Base-by-base conservation (phyloP, 64 coral and sea anemone genomes). In the Dendronephthya gigantea region DNA sequence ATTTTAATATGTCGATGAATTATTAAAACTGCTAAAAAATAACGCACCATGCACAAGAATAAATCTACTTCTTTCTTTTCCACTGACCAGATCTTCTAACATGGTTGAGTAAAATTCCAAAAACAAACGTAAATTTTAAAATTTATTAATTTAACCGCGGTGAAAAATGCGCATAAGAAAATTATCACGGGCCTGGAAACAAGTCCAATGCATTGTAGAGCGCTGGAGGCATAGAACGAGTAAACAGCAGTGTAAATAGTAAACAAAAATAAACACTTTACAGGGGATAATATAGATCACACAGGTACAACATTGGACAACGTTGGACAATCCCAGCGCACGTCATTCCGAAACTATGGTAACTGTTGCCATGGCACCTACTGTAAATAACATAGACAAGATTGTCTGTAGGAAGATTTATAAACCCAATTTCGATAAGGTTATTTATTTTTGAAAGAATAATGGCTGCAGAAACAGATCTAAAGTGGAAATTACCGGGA, bases 401-500 rank as follows among this genome's bases (percentile, higher is more conserved):
- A 36, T 35, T 30, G 14, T n/a, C n/a, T n/a, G 68, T 1, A 74
- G 30, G 68, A 19, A n/a, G 6, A 9, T 25, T 74, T 35, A 74
- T 30, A 2, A 34, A 79, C 15, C 0, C 19, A 75, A 75, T 34
- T 33, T 34, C 12, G 13, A 15, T 37, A 45, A 36, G 36, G 72
- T 36, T 36, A 34, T 79, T 79, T 35, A 12, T 79, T 79, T 35
- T 45, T 45, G 11, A 45, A 11, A 7, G 36, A 79, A 79, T 39
- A 12, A 79, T 79, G 72, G 72, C 72, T 2, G 72, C 15, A 4
- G 29, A 29, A 79, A 34, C 36, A 39, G 92, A 91, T 83, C 32
- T 35, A 22, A 98, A 98, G 85, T 98, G 95, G 95, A 92, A 85
- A 51, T 84, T 93, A 1, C 92, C 92, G 16, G 95, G 92, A 15